Conservation (phyloP, 2,113 vertebrate genomes). For the Penelope pileata region DNA sequence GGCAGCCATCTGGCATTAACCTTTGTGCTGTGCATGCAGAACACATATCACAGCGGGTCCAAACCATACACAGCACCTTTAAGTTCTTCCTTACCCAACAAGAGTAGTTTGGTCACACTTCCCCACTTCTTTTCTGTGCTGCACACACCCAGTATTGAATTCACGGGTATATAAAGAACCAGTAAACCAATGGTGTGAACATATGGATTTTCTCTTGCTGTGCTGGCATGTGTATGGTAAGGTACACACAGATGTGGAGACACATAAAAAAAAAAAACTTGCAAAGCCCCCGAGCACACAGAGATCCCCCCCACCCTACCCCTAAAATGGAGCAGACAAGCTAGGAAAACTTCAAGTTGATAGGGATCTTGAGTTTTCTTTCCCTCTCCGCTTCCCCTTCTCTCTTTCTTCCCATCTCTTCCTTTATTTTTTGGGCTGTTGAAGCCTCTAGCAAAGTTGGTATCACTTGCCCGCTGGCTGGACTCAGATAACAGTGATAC, state of each 20-base stretch:
- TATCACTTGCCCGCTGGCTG: background rate
- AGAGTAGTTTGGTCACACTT: background rate
- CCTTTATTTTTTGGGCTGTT: background rate
- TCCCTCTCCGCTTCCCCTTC: background rate
- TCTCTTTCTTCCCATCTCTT: background rate
- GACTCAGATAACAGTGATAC: background rate
- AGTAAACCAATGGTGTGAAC: constrained; percentile 8
- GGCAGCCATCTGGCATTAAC: background rate
- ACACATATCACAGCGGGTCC: background rate
- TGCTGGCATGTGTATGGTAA: background rate
- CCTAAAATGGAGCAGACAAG: background rate
- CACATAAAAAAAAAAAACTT: background rate
- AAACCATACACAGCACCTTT: background rate
- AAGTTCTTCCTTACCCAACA: background rate
- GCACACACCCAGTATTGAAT: background rate
- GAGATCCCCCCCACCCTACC: background rate
- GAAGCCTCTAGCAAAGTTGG: background rate
- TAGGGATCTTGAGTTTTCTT: background rate
- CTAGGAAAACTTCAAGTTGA: background rate
- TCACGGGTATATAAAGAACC: background rate
- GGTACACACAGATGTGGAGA: constrained; percentile 29
- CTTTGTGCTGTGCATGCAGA: background rate
- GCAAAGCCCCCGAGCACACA: constrained; percentile 30
- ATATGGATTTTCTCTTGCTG: constrained; percentile 26
- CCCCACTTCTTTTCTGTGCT: background rate